Conservation (phyloP, 1,140 invertebrate genomes). For the Hypothenemus hampei region DNA sequence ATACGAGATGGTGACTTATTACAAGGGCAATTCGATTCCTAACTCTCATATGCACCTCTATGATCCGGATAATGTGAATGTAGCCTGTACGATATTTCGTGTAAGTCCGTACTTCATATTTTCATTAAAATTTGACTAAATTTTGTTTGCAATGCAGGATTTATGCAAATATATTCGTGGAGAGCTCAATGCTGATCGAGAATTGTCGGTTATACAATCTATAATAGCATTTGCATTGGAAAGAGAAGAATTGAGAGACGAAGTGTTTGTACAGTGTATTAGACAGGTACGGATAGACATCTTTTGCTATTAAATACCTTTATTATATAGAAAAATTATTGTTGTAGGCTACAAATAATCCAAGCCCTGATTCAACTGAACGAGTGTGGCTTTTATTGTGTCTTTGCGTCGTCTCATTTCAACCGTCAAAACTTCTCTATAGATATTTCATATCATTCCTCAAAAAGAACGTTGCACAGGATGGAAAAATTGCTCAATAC, state of each 20-base stretch:
- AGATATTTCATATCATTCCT: slow-evolving; percentile 76
- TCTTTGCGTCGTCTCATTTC: slow-evolving; percentile 84
- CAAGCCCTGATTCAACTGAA: slow-evolving; percentile 72
- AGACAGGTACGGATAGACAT: slow-evolving; percentile 65
- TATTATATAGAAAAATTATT: no score
- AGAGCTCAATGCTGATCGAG: slow-evolving; percentile 76
- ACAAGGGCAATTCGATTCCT: slow-evolving; percentile 81
- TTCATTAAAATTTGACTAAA: neutral
- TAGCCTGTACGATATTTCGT: slow-evolving; percentile 86
- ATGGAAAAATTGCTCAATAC: slow-evolving; percentile 73
- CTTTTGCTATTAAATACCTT: neutral
- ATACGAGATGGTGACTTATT: slow-evolving; percentile 89
- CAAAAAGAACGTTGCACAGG: slow-evolving; percentile 64
- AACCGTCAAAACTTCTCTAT: slow-evolving; percentile 81
- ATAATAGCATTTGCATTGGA: slow-evolving; percentile 83
- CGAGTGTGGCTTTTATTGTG: slow-evolving; percentile 86
- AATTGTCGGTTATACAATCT: slow-evolving; percentile 75
- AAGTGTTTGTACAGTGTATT: slow-evolving; percentile 85
- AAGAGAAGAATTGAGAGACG: slow-evolving; percentile 81
- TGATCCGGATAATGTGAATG: slow-evolving; percentile 87
- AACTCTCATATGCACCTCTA: slow-evolving; percentile 93
- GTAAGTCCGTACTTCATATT: slow-evolving; percentile 51
- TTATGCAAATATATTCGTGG: slow-evolving; percentile 81
- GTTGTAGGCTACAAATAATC: slow-evolving; percentile 76
- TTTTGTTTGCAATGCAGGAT: slow-evolving; percentile 57